Percentiles rank a stretch among this genome's conserved stretches.
These are phyloP conservation scores for Anticlea derivata DNA, from an alignment of 2,888 invertebrate genomes.

Conservation along the genomic window DNA sequence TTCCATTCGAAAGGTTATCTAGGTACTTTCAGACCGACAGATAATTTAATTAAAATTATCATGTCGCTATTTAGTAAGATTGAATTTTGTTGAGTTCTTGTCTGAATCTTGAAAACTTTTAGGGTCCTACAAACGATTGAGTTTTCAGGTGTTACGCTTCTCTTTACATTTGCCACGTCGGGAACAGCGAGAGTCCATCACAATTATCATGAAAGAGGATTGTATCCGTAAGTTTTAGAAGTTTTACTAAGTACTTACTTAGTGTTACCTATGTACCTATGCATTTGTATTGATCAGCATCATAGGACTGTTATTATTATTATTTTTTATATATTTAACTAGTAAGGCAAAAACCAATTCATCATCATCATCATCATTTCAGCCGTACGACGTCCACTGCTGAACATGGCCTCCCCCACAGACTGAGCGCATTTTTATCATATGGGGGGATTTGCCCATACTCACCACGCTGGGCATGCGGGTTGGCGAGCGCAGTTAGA, in stretches of 20 bases:
- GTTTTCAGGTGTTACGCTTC: slow-evolving; percentile 2
- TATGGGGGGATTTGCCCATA: no score
- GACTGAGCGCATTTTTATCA: no score
- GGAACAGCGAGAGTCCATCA: background rate
- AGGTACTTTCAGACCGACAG: slow-evolving; percentile 9
- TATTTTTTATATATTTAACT: no score
- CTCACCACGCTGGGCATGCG: no score
- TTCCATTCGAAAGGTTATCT: slow-evolving; percentile 32
- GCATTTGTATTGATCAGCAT: background rate
- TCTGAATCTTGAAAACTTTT: slow-evolving; percentile 6
- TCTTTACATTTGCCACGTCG: background rate
- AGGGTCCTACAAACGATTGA: background rate
- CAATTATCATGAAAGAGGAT: background rate
- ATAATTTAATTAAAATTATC: slow-evolving; percentile 24
- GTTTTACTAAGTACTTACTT: background rate
- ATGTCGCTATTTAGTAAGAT: slow-evolving; percentile 23
- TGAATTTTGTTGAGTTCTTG: slow-evolving; percentile 4
- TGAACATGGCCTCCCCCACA: no score
- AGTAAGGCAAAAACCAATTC: no score
- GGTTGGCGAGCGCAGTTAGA: no score
- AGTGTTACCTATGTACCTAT: background rate
- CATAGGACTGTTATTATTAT: no score
- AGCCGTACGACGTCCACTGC: no score
- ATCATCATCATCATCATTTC: no score
- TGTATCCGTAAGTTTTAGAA: slow-evolving; percentile 11